Base-by-base conservation (phyloP, 2,888 invertebrate genomes). In the Sminthurides aquaticus region DNA sequence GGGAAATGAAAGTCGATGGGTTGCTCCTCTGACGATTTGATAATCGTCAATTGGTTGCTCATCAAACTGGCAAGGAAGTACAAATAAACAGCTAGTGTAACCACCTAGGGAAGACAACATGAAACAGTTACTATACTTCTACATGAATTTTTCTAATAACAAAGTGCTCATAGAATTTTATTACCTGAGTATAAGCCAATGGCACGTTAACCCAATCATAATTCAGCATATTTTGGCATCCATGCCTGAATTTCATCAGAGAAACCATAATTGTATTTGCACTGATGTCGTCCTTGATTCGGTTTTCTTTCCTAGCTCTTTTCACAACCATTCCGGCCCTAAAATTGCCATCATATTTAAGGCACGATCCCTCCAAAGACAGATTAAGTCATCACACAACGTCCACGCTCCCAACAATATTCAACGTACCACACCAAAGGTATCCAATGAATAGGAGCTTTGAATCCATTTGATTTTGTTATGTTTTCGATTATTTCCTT, bases 401-500 rank as follows among this genome's bases (percentile, higher is more conserved):
- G n/a, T n/a, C n/a, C n/a, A n/a, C n/a, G n/a, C n/a, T n/a, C n/a
- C n/a, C n/a, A n/a, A n/a, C n/a, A n/a, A n/a, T 20, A 24, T 11
- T 24, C 15, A 3, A 43, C 22, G 18, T 60, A 60, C 79, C 79
- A 79, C 24, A 77, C 76, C 28, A 79, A 70, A 1, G 79, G 79
- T 65, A 78, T 74, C 76, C 76, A 79, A 64, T 76, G 69, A 49
- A 74, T 75, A 28, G 73, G 70, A 57, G 43, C 43, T 15, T 34
- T 73, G 66, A 49, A 72, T 71, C 2, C 73, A 72, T 58, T 76
- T 77, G 3, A 68, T 63, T 49, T 76, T 73, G 29, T 34, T 5
- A 79, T 65, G 34, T 76, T 73, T 27, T 78, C 78, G 56, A 79
- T 75, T 18, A 78, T 76, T 54, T 76, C 70, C 67, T 76, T 75